Evolutionary conservation across 1,140 invertebrate genomes (phyloP).

Genomic region (Drosophila bocqueti): DNA sequence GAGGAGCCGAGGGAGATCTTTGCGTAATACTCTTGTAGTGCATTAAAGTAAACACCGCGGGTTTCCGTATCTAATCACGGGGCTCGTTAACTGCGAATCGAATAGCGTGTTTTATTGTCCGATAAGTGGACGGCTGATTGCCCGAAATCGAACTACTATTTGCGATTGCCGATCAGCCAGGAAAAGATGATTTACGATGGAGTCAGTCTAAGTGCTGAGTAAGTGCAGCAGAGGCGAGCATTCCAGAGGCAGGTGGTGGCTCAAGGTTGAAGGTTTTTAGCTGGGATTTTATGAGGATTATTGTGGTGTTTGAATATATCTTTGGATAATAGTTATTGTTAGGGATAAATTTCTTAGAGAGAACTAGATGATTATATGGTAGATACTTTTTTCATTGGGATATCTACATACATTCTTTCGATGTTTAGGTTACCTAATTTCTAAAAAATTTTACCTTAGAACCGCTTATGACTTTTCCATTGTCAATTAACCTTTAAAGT

Average conservation of each 20-base stretch:
- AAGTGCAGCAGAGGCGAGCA: slow-evolving; percentile 2
- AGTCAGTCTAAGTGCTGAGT: slow-evolving; percentile 22
- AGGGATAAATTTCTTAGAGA: background rate
- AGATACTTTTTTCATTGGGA: background rate
- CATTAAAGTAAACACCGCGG: slow-evolving; percentile 40
- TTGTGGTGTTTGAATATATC: background rate
- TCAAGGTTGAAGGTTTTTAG: slow-evolving; percentile 7
- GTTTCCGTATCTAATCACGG: slow-evolving; percentile 46
- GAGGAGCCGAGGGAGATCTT: slow-evolving; percentile 24
- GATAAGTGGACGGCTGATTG: slow-evolving; percentile 52
- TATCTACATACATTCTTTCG: background rate
- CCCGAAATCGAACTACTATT: slow-evolving; percentile 40
- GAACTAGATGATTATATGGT: background rate
- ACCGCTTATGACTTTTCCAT: background rate
- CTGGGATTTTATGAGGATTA: background rate
- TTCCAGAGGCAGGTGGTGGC: background rate
- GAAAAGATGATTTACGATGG: slow-evolving; percentile 29
- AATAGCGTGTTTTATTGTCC: slow-evolving; percentile 40
- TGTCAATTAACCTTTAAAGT: background rate
- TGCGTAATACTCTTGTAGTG: slow-evolving; percentile 56
- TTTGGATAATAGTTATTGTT: background rate
- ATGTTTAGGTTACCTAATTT: background rate
- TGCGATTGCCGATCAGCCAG: slow-evolving; percentile 31
- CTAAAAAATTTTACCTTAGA: background rate
- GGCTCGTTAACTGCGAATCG: slow-evolving; percentile 30